phyloP scores from a whole-genome alignment of 2,888 invertebrate genomes.

The Abrostola tripartita region DNA sequence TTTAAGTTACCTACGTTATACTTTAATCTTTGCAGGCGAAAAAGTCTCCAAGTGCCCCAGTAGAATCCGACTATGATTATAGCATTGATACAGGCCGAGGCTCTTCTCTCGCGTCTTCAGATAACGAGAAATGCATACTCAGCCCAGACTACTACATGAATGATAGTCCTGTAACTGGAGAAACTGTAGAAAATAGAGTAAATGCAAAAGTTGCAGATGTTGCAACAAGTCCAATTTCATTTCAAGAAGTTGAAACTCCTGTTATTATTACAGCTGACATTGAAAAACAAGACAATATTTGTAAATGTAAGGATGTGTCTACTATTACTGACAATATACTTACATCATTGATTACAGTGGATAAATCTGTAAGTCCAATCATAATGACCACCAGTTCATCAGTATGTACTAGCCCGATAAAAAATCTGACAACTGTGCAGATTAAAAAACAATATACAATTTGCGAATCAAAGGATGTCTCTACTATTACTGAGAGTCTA shows the following conservation, averaged over 20 bases:
- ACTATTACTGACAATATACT: not conserved
- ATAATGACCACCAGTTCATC: not conserved
- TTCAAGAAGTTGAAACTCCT: slow-evolving; percentile 41
- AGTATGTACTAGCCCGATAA: not conserved
- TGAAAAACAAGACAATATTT: slow-evolving; percentile 5
- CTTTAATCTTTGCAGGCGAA: slow-evolving; percentile 27
- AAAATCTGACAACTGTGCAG: not conserved
- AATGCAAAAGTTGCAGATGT: slow-evolving; percentile 44
- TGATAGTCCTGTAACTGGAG: slow-evolving; percentile 61
- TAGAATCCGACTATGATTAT: slow-evolving; percentile 35
- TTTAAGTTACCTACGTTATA: not conserved
- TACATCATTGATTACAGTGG: not conserved
- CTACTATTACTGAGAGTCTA: slow-evolving; percentile 1
- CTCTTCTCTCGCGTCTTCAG: slow-evolving; percentile 78
- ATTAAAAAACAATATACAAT: not conserved
- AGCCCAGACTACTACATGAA: slow-evolving; percentile 73
- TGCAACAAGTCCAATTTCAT: slow-evolving; percentile 58
- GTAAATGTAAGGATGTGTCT: not conserved
- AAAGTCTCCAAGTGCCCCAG: slow-evolving; percentile 5
- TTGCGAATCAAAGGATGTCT: not conserved
- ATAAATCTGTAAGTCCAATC: not conserved
- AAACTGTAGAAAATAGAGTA: slow-evolving; percentile 52
- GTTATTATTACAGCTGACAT: slow-evolving; percentile 19
- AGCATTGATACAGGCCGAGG: slow-evolving; percentile 79
- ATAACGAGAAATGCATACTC: slow-evolving; percentile 73